Percentiles rank a stretch among this genome's conserved stretches.
Evolutionary conservation across 2,888 invertebrate species (phyloP).

Genomic region (Nudaria mundana): DNA sequence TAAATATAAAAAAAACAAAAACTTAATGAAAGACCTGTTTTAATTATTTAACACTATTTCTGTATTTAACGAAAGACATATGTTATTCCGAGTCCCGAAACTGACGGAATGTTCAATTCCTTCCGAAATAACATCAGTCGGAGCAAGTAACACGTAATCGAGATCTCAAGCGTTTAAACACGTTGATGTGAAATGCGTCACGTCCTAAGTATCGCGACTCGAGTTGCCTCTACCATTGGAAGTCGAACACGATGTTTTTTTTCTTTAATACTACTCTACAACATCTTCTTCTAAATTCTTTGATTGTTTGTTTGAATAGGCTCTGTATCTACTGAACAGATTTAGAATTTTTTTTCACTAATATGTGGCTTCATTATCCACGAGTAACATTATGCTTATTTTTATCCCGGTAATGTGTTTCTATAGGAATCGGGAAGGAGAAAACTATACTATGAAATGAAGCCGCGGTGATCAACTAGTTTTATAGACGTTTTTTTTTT

Average conservation of each 20-base stretch:
- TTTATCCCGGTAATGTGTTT: no score
- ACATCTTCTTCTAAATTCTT: neutral
- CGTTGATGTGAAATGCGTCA: no score
- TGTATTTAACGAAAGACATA: no score
- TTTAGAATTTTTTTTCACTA: no score
- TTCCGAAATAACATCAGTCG: slow-evolving; percentile 8
- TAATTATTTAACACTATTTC: no score
- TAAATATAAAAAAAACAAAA: no score
- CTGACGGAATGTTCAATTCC: neutral
- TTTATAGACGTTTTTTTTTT: neutral
- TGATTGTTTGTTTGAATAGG: neutral
- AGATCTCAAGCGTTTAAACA: slow-evolving; percentile 51
- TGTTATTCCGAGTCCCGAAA: no score
- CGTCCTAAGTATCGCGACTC: slow-evolving; percentile 37
- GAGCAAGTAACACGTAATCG: slow-evolving; percentile 38
- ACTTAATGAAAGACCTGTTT: no score
- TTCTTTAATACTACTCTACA: neutral
- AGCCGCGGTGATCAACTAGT: neutral
- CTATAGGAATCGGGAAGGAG: no score
- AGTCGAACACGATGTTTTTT: slow-evolving; percentile 19
- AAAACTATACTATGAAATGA: no score
- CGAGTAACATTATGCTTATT: no score
- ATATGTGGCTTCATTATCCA: no score
- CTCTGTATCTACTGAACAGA: neutral
- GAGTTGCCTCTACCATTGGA: slow-evolving; percentile 32